Percentiles rank a stretch among this genome's conserved stretches.
Evolutionary conservation across 2,113 vertebrate genomes (phyloP).

Genomic region (Nymphicus hollandicus): DNA sequence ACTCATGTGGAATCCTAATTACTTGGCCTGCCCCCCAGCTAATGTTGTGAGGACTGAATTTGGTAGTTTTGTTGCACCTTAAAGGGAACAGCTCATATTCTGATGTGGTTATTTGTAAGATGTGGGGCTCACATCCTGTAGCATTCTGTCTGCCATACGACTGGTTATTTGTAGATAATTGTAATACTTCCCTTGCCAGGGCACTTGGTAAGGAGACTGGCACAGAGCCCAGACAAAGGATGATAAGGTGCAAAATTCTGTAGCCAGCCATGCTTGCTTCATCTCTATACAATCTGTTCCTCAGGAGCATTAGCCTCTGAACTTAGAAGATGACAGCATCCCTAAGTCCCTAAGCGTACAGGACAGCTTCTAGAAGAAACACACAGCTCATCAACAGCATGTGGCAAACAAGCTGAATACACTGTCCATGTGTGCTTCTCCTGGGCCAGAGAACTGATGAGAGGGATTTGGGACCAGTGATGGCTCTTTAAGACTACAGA

Average conservation of each 20-base stretch:
- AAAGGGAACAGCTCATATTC: neutral
- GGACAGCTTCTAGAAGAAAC: neutral
- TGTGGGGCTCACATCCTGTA: neutral
- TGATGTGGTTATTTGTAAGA: neutral
- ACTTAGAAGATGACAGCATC: neutral
- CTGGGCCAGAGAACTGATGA: neutral
- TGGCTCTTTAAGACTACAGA: neutral
- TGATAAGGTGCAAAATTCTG: neutral
- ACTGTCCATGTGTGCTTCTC: neutral
- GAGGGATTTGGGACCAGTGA: neutral
- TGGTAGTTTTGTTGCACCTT: neutral
- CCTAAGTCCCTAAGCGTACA: neutral
- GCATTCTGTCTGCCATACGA: neutral
- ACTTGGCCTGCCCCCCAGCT: neutral
- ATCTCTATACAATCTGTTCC: neutral
- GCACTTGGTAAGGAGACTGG: neutral
- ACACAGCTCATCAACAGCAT: neutral
- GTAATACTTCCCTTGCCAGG: neutral
- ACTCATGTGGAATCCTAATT: neutral
- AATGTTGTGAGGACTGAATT: neutral
- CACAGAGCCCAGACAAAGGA: neutral
- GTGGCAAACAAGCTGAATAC: neutral
- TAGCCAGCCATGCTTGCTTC: neutral
- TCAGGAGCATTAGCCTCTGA: neutral
- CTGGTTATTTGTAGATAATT: constrained; percentile 4